Conservation (phyloP, 2,113 vertebrate species). For the Melanotaenia duboulayi region DNA sequence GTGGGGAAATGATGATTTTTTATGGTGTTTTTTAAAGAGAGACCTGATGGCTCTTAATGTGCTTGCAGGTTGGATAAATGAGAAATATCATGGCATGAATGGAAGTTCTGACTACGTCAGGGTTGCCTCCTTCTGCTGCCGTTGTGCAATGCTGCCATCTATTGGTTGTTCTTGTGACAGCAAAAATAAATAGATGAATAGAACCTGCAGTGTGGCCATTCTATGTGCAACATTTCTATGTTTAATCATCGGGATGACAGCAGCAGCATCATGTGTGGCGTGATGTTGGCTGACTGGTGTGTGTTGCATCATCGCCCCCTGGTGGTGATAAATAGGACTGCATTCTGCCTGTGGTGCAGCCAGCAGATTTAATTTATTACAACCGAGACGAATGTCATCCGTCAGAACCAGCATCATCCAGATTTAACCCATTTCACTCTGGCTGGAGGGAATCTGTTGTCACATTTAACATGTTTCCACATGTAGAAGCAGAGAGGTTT, state of each 20-base stretch:
- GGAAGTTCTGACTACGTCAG: neutral
- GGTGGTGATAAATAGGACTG: constrained; percentile 28
- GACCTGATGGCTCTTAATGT: too few species aligned
- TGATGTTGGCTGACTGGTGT: constrained; percentile 28
- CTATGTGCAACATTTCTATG: constrained; percentile 45
- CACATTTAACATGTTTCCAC: too few species aligned
- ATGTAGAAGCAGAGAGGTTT: too few species aligned
- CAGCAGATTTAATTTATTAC: neutral
- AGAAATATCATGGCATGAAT: too few species aligned
- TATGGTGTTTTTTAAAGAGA: too few species aligned
- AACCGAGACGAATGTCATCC: too few species aligned
- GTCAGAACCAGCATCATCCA: too few species aligned
- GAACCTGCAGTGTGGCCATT: neutral
- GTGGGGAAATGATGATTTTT: too few species aligned
- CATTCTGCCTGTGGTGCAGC: neutral
- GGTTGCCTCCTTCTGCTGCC: neutral
- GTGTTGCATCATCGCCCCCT: constrained; percentile 39
- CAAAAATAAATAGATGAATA: neutral
- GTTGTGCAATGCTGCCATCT: constrained; percentile 45
- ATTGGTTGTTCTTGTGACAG: constrained; percentile 20
- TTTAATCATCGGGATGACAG: constrained; percentile 58
- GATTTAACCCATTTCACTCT: too few species aligned
- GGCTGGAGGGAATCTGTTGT: too few species aligned
- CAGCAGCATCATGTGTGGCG: constrained; percentile 35
- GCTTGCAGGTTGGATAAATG: too few species aligned